These are phyloP conservation scores for Lepidostoma basale DNA, from an alignment of 1,140 invertebrate genomes.

Conservation along the genomic window DNA sequence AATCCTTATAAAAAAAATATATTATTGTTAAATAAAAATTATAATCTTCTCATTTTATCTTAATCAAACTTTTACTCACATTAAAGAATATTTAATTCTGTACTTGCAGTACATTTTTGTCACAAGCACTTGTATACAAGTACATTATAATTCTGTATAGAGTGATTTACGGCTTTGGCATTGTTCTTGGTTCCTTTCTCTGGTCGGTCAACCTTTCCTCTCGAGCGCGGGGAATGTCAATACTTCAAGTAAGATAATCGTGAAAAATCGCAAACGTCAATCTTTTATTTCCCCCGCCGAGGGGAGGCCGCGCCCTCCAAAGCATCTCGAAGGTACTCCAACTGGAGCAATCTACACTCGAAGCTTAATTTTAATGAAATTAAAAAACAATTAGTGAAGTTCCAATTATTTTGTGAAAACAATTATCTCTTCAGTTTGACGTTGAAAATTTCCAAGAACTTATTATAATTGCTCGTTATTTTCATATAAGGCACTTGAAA, in stretches of 20 bases:
- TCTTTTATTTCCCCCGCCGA: not conserved
- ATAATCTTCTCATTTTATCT: no score
- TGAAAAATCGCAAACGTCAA: slow-evolving; percentile 29
- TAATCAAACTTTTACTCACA: no score
- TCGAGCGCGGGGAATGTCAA: slow-evolving; percentile 16
- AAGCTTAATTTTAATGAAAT: slow-evolving; percentile 19
- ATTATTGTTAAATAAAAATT: no score
- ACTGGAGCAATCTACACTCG: slow-evolving; percentile 6
- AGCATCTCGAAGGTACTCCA: not conserved
- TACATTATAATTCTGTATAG: no score
- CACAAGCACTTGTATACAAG: no score
- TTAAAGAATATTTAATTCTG: no score
- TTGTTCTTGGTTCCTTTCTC: slow-evolving; percentile 4
- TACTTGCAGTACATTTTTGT: no score
- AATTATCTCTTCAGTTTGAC: no score
- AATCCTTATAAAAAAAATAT: no score
- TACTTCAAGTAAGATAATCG: slow-evolving; percentile 20
- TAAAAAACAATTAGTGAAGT: slow-evolving; percentile 23
- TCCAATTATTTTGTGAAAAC: slow-evolving; percentile 12
- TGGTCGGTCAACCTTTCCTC: slow-evolving; percentile 14
- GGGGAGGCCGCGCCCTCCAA: not conserved
- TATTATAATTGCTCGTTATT: not conserved
- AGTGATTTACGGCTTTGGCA: slow-evolving; percentile 22
- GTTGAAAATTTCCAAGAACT: no score
- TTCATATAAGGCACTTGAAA: no score